A percentile compares a stretch with the other conserved stretches of the same genome.
Conservation (phyloP, 2,113 vertebrate species). For the Hydrolagus affinis region DNA sequence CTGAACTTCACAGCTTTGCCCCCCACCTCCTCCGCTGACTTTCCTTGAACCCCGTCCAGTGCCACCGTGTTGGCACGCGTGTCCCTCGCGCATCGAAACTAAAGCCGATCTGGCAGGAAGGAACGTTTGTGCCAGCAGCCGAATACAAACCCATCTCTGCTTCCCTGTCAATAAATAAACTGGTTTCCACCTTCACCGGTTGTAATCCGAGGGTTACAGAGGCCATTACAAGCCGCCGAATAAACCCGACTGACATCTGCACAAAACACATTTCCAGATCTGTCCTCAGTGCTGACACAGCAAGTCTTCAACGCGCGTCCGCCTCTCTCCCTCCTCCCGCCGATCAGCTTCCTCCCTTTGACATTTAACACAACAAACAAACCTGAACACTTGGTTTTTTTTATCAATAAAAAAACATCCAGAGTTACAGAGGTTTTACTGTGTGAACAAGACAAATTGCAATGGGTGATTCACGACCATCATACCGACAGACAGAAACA, state of each 20-base stretch:
- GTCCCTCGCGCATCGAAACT: neutral
- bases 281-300: neutral
- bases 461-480: slow-evolving; percentile 39
- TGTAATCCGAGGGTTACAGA: neutral
- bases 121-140: neutral
- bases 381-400: slow-evolving; percentile 33
- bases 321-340: neutral
- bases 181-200: slow-evolving; percentile 7
- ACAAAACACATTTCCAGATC: neutral
- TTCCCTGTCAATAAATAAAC: neutral
- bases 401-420: slow-evolving; percentile 38
- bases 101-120: neutral
- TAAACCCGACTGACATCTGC: too few species aligned
- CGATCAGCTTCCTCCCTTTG: neutral
- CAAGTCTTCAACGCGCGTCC: neutral
- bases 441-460: slow-evolving; percentile 32
- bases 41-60: too few species aligned
- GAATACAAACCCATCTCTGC: neutral
- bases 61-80: too few species aligned
- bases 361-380: neutral
- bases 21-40: too few species aligned
- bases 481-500: too few species aligned
- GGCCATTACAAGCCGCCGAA: neutral
- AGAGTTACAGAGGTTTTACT: slow-evolving; percentile 36
- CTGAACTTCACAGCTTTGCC: too few species aligned